Base-by-base conservation (phyloP, 64 coral and sea anemone genomes). In the Pocillopora damicornis region DNA sequence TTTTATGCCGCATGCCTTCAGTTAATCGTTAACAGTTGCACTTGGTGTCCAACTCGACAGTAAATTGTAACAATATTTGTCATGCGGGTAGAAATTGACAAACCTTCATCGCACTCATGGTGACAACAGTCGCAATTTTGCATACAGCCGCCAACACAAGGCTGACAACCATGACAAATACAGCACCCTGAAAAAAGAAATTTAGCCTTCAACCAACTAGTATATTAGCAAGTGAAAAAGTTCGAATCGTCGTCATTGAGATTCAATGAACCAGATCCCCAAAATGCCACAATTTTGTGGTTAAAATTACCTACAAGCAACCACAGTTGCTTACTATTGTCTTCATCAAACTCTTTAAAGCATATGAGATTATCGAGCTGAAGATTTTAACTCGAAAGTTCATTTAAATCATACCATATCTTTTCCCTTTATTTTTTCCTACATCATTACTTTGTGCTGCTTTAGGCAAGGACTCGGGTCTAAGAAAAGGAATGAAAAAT, bases 141-240 rank as follows among this genome's bases (percentile, higher is more conserved):
- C 63, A 72, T 72, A 57, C 81, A 84, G 45, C 81, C 81, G 26
- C 81, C 81, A 20, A 85, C 81, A 85, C 81, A 85, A 18, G 81
- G 65, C 81, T 85, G 81, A 85, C 67, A 25, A 37, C 45, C 22
- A 72, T 85, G 81, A 15, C 81, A 85, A 73, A 72, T 13, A 0
- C 72, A 37, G 37, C 81, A 85, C 26, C 81, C 81, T 85, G 81
- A 58, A 85, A 67, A 85, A n/a, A 12, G 14, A 66, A 85, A 73
- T 71, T 71, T 30, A 71, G n/a, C 22, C 67, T 71, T 71, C 0
- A 71, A 71, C 67, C 22, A 23, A 23, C 42, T 4, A 51, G 2
- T 51, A 0, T 51, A 51, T 51, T 51, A 51, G 42, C 42, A 1
- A 7, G 42, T 51, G 42, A 51, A 7, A 51, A 51, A 51, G 42